Evolutionary conservation across 1,140 invertebrate genomes (phyloP).

Genomic region (Nylanderia fulva): DNA sequence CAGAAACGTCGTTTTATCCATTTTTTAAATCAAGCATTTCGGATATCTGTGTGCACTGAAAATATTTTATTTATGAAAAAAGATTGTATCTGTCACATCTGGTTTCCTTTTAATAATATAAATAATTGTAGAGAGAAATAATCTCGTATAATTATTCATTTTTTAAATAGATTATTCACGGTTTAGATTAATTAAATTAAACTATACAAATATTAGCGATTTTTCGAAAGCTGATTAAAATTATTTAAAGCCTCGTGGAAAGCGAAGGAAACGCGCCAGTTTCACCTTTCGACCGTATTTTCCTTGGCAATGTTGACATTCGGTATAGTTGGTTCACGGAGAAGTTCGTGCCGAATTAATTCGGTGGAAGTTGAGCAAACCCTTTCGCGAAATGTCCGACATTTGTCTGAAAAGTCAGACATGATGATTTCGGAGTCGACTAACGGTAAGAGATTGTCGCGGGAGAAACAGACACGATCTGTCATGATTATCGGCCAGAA

Average conservation of each 20-base stretch:
- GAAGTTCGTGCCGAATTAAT: constrained; percentile 41
- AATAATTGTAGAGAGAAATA: neutral
- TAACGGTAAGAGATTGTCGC: constrained; percentile 6
- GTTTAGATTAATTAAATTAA: neutral
- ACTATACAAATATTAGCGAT: neutral
- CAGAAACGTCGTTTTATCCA: neutral
- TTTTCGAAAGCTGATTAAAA: neutral
- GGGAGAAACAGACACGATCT: constrained; percentile 6
- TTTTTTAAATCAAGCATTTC: neutral
- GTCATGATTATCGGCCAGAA: constrained; percentile 51
- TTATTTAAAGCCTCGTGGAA: neutral
- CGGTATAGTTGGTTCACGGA: constrained; percentile 20
- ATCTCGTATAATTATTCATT: too few species aligned
- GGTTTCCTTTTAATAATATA: neutral
- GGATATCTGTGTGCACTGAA: neutral
- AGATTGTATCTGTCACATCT: neutral
- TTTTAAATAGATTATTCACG: neutral
- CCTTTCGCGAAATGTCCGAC: constrained; percentile 33
- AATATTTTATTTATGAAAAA: neutral
- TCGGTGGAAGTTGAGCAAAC: constrained; percentile 9
- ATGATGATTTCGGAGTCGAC: neutral
- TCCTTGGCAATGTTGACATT: constrained; percentile 39
- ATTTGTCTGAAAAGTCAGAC: constrained; percentile 1
- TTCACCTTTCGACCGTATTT: constrained; percentile 41
- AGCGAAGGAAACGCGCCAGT: neutral